Evolutionary conservation across 2,888 invertebrate species (phyloP), one percentile per base, ranked within the genome.

Genomic region (Hybos culiciformis): DNA sequence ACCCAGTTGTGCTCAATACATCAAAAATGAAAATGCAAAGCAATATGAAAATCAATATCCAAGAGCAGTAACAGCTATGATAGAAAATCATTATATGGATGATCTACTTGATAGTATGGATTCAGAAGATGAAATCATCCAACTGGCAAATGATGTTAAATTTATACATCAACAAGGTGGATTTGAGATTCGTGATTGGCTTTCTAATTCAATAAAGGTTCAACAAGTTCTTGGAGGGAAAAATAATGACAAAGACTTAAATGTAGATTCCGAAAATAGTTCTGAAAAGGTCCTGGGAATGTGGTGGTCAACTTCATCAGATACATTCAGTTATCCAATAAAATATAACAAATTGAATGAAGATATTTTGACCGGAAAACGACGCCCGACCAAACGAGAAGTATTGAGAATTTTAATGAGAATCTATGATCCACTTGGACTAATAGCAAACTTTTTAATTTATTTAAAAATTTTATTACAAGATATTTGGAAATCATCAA

Each of bases 341-440:
- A 49, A 43, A 29, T 48, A 36, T 23, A 48, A 46, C 1, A 50
- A 47, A 40, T 36, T 43, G 1, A 46, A n/a, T n/a, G 17, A 39
- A 21, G 43, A 46, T 4, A 20, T 52, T n/a, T 19, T 50, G 14
- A 4, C 24, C 15, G 42, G 19, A 5, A 36, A 44, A 8, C 39
- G 34, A 11, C 19, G 11, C 12, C 49, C 47, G 3, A 48, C 44
- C 5, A 51, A 48, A 37, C 38, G 48, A 5, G 46, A 48, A 36
- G 37, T 51, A 18, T 31, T 50, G 1, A 33, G 29, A 48, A 47
- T 42, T 2, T 17, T 48, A 14, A 48, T 53, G 57, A 56, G 53
- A 2, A 37, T 57, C 1, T 61, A 53, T 39, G 57, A 61, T 33
- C 58, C 58, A 0, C 34, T 57, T 0, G 58, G 56, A 5, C 41